Base-by-base conservation (phyloP, 2,888 invertebrate species). In the Kuschelorhynchus macadamiae region DNA sequence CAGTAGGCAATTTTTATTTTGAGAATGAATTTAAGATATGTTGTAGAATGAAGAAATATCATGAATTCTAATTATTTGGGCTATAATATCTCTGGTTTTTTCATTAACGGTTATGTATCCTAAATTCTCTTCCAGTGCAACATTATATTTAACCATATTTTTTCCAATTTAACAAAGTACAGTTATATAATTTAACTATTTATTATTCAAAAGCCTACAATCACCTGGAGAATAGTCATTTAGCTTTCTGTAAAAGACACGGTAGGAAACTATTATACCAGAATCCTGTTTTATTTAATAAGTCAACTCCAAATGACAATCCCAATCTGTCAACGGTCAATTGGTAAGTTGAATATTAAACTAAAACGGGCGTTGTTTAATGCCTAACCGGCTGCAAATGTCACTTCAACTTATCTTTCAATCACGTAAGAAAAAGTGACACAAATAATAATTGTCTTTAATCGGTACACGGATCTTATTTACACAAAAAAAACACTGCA, bases 301-400 rank as follows among this genome's bases (percentile, higher is more conserved):
- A 33, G 16, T 33, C 8, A 46, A 25, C 25, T 18, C 1, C 9
- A 46, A 46, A 18, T 47, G 12, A 1, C 21, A 47, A 1, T 47
- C 9, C 17, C 17, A 44, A 3, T 1, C 17, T 44, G 9, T 17
- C 7, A 49, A 21, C 12, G 21, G 16, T 12, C 25, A 49, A 8
- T 9, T 49, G 16, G 5, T 8, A 32, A 16, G 36, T 52, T 3
- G 11, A 52, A 32, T 52, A 32, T 7, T 32, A 36, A 52, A 33
- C n/a, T n/a, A n/a, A 4, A 14, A 36, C n/a, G 7, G 33, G 16
- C 25, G 30, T 36, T 33, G 9, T 36, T n/a, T 33, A 14, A 47
- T 59, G 59, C 44, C 52, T 44, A 52, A 41, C 52, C 42, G 50
- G 52, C 52, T 42, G 50, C 52, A 52, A 52, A 42, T 42, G 59